A percentile compares a stretch with the other conserved stretches of the same genome.
phyloP scores from a whole-genome alignment of 2,888 invertebrate genomes.

The Heliconius ethilla region DNA sequence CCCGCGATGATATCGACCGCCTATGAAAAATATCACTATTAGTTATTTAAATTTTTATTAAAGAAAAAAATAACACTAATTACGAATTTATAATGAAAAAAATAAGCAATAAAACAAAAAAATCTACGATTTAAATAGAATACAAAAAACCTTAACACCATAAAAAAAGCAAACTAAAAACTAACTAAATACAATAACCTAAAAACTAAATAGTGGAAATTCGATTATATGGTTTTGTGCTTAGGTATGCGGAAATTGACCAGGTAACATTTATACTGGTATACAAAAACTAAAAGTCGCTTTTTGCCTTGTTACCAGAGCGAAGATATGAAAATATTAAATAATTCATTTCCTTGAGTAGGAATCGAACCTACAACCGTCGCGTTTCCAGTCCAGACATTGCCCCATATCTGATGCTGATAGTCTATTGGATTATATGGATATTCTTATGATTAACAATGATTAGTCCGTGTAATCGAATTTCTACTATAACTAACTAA shows the following conservation, averaged over 20 bases:
- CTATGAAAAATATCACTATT: slow-evolving; percentile 56
- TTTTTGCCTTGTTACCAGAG: not conserved
- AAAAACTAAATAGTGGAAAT: not conserved
- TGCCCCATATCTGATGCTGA: too few relatives aligned
- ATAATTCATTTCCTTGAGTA: not conserved
- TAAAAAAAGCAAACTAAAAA: slow-evolving; percentile 4
- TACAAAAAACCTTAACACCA: slow-evolving; percentile 5
- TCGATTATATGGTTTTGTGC: not conserved
- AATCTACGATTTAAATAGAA: not conserved
- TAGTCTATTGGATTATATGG: too few relatives aligned
- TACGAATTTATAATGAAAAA: not conserved
- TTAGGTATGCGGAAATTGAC: too few relatives aligned
- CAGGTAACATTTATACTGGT: not conserved
- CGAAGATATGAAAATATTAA: not conserved
- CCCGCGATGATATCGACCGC: too few relatives aligned
- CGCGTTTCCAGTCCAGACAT: too few relatives aligned
- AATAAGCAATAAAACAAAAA: too few relatives aligned
- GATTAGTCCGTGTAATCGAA: not conserved
- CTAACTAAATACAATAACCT: not conserved
- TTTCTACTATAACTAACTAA: not conserved
- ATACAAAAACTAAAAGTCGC: too few relatives aligned
- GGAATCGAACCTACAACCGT: not conserved
- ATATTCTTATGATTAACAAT: not conserved
- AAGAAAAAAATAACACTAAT: slow-evolving; percentile 3
- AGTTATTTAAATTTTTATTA: not conserved